Evolutionary conservation across 2,888 invertebrate genomes (phyloP).

Genomic region (Oxyteleia sp.): DNA sequence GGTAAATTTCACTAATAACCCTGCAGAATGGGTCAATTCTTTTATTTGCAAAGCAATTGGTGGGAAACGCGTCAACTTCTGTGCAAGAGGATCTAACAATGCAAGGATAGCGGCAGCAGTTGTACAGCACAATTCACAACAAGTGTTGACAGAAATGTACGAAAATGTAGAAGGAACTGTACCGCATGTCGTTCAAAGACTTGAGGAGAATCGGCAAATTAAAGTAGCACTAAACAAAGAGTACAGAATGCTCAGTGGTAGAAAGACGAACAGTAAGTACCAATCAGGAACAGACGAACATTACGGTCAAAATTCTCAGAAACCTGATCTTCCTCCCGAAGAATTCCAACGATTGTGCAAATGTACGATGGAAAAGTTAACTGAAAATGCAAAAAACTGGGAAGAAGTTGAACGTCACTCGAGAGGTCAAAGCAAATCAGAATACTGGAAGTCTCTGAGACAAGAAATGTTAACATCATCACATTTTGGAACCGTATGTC

Average conservation of each 20-base stretch:
- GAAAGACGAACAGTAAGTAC: background rate
- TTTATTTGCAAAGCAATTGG: slow-evolving; percentile 27
- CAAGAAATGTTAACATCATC: slow-evolving; percentile 68
- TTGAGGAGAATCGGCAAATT: background rate
- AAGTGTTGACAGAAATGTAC: background rate
- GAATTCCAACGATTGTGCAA: background rate
- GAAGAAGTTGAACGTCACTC: slow-evolving; percentile 54
- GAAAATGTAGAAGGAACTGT: background rate
- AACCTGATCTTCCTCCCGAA: slow-evolving; percentile 21
- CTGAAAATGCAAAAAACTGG: slow-evolving; percentile 38
- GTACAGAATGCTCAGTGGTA: background rate
- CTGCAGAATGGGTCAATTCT: slow-evolving; percentile 40
- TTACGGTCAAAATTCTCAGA: slow-evolving; percentile 14
- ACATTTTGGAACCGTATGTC: slow-evolving; percentile 31
- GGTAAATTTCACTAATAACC: slow-evolving; percentile 34
- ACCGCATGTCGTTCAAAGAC: background rate
- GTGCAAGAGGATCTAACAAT: slow-evolving; percentile 7
- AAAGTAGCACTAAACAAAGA: background rate
- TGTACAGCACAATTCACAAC: background rate
- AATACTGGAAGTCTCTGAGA: slow-evolving; percentile 56
- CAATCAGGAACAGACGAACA: slow-evolving; percentile 6
- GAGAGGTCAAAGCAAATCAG: slow-evolving; percentile 31
- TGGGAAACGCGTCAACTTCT: slow-evolving; percentile 40
- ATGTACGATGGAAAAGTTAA: background rate
- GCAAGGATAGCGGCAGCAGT: background rate